phyloP scores from a whole-genome alignment of 1,140 invertebrate genomes.

The Orussus abietinus region DNA sequence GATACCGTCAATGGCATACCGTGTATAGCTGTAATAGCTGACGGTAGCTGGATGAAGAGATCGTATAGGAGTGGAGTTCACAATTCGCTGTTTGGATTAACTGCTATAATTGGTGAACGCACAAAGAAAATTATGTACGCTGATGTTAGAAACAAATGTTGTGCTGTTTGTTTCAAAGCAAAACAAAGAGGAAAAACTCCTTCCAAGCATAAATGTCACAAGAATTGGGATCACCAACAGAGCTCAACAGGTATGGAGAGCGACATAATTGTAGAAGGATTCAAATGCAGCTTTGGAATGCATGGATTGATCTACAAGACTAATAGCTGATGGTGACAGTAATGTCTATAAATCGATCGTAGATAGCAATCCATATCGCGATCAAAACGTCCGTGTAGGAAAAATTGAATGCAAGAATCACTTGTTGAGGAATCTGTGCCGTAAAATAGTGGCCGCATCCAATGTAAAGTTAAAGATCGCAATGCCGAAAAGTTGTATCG shows the following conservation, averaged over 20 bases:
- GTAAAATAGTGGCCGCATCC: no score
- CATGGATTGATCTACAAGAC: constrained; percentile 30
- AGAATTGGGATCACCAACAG: constrained; percentile 27
- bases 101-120: constrained; percentile 30
- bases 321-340: constrained; percentile 40
- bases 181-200: constrained; percentile 14
- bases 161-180: constrained; percentile 28
- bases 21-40: constrained; percentile 30
- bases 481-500: no score
- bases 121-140: constrained; percentile 37
- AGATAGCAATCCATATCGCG: constrained; percentile 17
- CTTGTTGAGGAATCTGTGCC: constrained; percentile 20
- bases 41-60: constrained; percentile 31
- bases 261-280: constrained; percentile 41
- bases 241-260: constrained; percentile 43
- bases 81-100: constrained; percentile 28
- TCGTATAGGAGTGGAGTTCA: constrained; percentile 30
- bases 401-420: constrained; percentile 30
- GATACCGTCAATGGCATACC: constrained; percentile 22
- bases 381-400: constrained; percentile 21
- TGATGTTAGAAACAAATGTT: constrained; percentile 34
- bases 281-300: constrained; percentile 27
- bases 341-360: constrained; percentile 23
- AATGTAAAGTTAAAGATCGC: constrained; percentile 9
- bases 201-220: constrained; percentile 27